Evolutionary conservation across 2,888 invertebrate species (phyloP), one percentile per base, ranked within the genome.

Genomic region (Drosophila prolongata): DNA sequence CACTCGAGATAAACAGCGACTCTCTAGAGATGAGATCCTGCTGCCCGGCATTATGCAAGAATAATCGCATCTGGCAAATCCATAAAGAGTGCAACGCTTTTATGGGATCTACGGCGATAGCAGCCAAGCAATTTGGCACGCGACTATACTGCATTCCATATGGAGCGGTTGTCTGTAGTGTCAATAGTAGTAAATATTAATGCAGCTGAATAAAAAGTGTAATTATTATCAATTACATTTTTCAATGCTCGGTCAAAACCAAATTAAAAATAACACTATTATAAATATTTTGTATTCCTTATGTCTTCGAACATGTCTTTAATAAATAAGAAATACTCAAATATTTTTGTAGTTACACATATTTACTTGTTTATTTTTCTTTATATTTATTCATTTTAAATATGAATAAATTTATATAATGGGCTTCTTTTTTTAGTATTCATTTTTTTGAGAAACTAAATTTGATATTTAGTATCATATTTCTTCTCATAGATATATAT

Each of bases 21-120:
- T 44, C 70, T 70, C 67, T 68, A 68, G 67, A 68, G 67, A 68
- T 68, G 54, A 14, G 38, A 43, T 64, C 42, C 37, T 50, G 27
- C 10, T n/a, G 34, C 14, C 14, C 2, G n/a, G 44, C 10, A 61
- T 46, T 30, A 44, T 44, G 37, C 35, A 30, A 16, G 24, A 13
- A 52, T 65, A 43, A 50, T 70, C 9, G 50, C 16, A 47, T 34
- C 67, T 50, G 50, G 16, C 11, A 34, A 37, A 42, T 27, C 62
- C 62, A 62, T 49, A 62, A 60, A 27, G n/a, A 42, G 61, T 27
- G 47, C 6, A 11, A 27, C 11, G 47, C 11, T 34, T 46, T 9
- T n/a, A 3, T 34, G 10, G 5, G 9, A 30, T 11, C 37, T 11
- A 34, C 6, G 30, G 37, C 9, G 24, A 53, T 42, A 27, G 13